phyloP scores from a whole-genome alignment of 2,797 vertebrate genomes.

The Lacerta viridis region DNA sequence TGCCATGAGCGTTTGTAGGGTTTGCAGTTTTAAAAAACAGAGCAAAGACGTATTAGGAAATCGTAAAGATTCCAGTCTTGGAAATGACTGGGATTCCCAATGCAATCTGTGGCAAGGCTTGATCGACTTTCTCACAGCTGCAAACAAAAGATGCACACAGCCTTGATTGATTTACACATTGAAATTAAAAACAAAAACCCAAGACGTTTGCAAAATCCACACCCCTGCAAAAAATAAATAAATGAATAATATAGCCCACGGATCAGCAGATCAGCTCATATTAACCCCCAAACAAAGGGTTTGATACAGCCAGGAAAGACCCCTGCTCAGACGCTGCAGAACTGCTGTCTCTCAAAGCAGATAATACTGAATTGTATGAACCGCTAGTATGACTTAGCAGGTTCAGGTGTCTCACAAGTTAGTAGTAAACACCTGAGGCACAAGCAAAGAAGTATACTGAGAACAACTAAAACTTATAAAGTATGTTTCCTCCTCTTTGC shows the following conservation, averaged over 20 bases:
- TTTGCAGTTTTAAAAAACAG: background rate
- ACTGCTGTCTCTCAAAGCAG: background rate
- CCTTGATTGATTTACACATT: background rate
- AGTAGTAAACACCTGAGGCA: background rate
- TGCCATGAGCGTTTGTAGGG: background rate
- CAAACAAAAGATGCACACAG: background rate
- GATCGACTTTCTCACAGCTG: background rate
- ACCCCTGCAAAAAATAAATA: too few relatives aligned
- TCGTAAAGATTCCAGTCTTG: too few relatives aligned
- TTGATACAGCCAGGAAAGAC: background rate
- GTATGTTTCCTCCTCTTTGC: background rate
- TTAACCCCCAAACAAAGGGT: background rate
- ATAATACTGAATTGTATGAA: background rate
- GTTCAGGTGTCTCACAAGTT: background rate
- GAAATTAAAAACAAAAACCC: too few relatives aligned
- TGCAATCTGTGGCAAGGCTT: background rate
- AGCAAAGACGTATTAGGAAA: too few relatives aligned
- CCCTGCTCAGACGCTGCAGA: background rate
- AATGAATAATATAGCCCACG: too few relatives aligned
- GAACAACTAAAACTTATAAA: background rate
- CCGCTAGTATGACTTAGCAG: background rate
- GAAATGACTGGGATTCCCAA: background rate
- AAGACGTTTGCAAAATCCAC: too few relatives aligned
- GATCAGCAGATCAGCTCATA: background rate
- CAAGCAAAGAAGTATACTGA: background rate